Base-by-base conservation (phyloP, 2,888 invertebrate species). In the Drosophila ustulata region DNA sequence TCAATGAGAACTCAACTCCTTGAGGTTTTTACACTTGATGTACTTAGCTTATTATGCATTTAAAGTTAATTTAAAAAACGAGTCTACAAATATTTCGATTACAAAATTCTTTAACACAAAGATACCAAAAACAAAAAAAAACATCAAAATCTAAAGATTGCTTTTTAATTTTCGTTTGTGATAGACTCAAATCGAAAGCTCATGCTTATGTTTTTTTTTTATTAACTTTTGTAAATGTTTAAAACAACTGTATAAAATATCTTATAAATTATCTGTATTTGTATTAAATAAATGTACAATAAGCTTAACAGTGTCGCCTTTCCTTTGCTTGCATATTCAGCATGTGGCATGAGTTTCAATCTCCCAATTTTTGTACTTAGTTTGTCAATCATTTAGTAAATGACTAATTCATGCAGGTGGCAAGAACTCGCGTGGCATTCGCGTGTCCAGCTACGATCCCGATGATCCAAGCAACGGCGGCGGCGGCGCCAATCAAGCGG, bases 361-460 rank as follows among this genome's bases (percentile, higher is more conserved):
- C 47, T 58, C 6, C n/a, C 11, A 37, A 9, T 46, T 45, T 46
- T 34, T 13, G 4, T 41, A 30, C 9, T 18, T 43, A 41, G 51
- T 71, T 4, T 49, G 37, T 55, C 25, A 47, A 50, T 23, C 13
- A 71, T 66, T 63, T 58, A 73, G 86, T 56, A 55, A 73, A 67
- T 67, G 28, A 69, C 65, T 66, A 69, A 73, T 70, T 66, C 58
- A 57, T 78, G 79, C 90, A 92, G 95, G 94, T 90, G 94, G 94
- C 70, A 95, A 95, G 90, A 94, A 94, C 88, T 94, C 94, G 57
- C 94, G 95, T 73, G 95, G 95, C 65, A 94, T 95, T 91, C 93
- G 95, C 77, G 94, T 95, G 66, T 94, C 95, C 75, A 94, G 94
- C 70, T 95, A 94, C 88, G 95, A 95, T 91, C 95, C 95, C 6